Evolutionary conservation across 1,140 invertebrate genomes (phyloP).

Genomic region (Physella acuta): DNA sequence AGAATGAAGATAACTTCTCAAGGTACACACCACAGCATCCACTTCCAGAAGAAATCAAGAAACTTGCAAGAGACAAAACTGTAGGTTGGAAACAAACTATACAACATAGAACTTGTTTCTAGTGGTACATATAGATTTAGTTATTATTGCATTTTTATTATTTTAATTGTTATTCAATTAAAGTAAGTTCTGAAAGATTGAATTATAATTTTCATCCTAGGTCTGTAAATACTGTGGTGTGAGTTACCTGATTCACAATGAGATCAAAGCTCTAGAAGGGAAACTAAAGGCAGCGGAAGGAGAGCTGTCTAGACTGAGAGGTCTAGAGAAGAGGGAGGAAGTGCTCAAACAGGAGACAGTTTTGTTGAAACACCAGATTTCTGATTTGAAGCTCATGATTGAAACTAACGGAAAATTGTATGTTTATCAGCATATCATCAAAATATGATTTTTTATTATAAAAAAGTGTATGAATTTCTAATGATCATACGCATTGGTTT

Average conservation of each 20-base stretch:
- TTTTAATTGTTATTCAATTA: too few species aligned
- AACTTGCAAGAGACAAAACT: conserved; percentile 54
- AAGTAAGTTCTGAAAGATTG: too few species aligned
- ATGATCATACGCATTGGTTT: too few species aligned
- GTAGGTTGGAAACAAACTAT: conserved; percentile 1
- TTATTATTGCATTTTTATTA: not conserved
- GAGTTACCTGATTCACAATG: conserved; percentile 59
- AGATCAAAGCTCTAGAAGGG: conserved; percentile 58
- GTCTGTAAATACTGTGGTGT: conserved; percentile 59
- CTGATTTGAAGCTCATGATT: not conserved
- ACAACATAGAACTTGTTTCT: not conserved
- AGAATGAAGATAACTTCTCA: conserved; percentile 38
- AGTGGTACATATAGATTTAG: not conserved
- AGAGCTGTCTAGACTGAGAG: conserved; percentile 43
- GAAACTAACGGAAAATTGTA: conserved; percentile 14
- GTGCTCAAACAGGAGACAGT: conserved; percentile 34
- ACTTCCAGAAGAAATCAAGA: conserved; percentile 53
- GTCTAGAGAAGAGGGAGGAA: conserved; percentile 40
- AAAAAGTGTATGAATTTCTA: too few species aligned
- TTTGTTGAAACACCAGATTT: conserved; percentile 5
- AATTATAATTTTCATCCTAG: not conserved
- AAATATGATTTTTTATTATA: too few species aligned
- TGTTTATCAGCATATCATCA: too few species aligned
- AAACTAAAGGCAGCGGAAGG: conserved; percentile 42
- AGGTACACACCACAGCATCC: conserved; percentile 52